Evolutionary conservation across 2,113 vertebrate species (phyloP).

Genomic region (Fregata magnificens): DNA sequence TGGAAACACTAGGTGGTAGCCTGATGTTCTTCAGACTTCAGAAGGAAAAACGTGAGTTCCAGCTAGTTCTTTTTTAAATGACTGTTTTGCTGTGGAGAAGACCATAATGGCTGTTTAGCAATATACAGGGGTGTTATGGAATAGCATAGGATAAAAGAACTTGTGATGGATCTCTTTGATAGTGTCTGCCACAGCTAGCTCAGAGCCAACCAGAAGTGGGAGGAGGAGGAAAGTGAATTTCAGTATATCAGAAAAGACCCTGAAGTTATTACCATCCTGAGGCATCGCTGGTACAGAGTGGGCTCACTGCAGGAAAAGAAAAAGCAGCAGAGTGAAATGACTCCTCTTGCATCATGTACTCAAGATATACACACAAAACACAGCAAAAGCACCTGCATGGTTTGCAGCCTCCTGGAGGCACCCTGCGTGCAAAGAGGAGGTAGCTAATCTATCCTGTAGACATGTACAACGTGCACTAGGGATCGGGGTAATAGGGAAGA

Average conservation of each 20-base stretch:
- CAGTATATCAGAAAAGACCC: background rate
- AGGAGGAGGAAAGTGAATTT: background rate
- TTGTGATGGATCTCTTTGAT: background rate
- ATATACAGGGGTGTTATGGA: background rate
- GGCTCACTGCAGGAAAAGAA: background rate
- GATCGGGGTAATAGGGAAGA: background rate
- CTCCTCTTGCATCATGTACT: background rate
- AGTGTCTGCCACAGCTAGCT: background rate
- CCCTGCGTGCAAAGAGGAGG: background rate
- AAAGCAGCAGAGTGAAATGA: background rate
- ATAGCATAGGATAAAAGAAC: background rate
- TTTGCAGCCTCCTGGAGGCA: background rate
- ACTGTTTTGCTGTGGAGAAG: background rate
- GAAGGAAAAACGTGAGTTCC: background rate
- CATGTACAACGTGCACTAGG: background rate
- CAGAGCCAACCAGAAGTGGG: background rate
- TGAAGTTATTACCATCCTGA: background rate
- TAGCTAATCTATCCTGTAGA: background rate
- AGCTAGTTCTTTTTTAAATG: background rate
- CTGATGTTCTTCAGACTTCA: background rate
- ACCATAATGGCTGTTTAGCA: background rate
- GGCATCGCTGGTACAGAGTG: background rate
- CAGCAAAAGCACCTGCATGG: background rate
- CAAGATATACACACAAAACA: background rate
- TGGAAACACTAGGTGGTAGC: background rate